phyloP scores from a whole-genome alignment of 2,888 invertebrate genomes.

The Crepidodera aurea region DNA sequence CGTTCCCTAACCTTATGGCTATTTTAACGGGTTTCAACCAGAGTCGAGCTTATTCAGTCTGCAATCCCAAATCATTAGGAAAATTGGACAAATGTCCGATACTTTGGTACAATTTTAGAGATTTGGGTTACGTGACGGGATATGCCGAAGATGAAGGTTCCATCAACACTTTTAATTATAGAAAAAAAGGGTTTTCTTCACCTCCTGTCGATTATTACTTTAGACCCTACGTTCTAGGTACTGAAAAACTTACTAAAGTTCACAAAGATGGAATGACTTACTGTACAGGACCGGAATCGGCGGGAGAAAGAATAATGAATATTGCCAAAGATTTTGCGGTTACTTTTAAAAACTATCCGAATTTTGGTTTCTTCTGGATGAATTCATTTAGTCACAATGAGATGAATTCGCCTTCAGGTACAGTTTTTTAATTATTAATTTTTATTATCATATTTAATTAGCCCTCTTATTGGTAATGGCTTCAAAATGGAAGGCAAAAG shows the following conservation, averaged over 20 bases:
- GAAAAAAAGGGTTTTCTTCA: slow-evolving; percentile 73
- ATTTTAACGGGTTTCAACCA: slow-evolving; percentile 66
- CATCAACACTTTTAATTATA: slow-evolving; percentile 79
- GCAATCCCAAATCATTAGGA: slow-evolving; percentile 63
- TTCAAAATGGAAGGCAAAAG: too few species aligned
- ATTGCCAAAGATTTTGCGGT: slow-evolving; percentile 73
- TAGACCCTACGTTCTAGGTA: slow-evolving; percentile 75
- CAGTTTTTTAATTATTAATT: background rate
- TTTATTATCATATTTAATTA: background rate
- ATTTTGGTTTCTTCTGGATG: slow-evolving; percentile 82
- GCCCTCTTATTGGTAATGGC: too few species aligned
- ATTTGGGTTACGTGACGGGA: slow-evolving; percentile 77
- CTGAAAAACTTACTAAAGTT: slow-evolving; percentile 66
- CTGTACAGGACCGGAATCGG: slow-evolving; percentile 70
- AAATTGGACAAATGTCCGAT: slow-evolving; percentile 75
- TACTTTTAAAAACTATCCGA: slow-evolving; percentile 69
- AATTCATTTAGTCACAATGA: slow-evolving; percentile 79
- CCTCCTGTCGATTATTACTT: slow-evolving; percentile 85
- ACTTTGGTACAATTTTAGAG: slow-evolving; percentile 79
- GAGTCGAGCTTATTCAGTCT: slow-evolving; percentile 62
- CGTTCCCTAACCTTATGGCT: slow-evolving; percentile 88
- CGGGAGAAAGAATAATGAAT: slow-evolving; percentile 74
- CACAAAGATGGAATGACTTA: slow-evolving; percentile 65
- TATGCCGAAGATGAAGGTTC: slow-evolving; percentile 79
- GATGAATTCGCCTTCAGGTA: slow-evolving; percentile 70